These are phyloP conservation scores for Noturus placidus DNA, from an alignment of 2,113 vertebrate species.

Conservation along the genomic window DNA sequence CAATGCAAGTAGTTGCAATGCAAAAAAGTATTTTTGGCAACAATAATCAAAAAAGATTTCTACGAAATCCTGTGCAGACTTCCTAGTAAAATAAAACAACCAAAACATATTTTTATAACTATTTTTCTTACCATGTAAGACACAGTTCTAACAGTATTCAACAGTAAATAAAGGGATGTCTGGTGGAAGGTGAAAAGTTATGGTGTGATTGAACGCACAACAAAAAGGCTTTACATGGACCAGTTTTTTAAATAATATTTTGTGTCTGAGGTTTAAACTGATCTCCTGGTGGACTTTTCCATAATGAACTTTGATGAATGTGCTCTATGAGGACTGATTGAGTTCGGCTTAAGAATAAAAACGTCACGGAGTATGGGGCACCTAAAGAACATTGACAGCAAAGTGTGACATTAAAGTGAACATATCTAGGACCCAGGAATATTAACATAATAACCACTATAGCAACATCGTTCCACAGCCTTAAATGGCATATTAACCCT, in stretches of 20 bases:
- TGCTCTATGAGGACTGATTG: constrained; percentile 19
- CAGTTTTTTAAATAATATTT: too few species aligned
- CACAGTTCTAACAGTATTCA: background rate
- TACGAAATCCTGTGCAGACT: too few species aligned
- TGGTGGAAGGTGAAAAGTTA: background rate
- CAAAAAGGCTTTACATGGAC: constrained; percentile 47
- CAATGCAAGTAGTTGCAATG: too few species aligned
- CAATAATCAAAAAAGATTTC: too few species aligned
- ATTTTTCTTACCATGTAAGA: background rate
- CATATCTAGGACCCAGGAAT: background rate
- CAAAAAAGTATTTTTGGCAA: too few species aligned
- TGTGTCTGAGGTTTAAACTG: too few species aligned
- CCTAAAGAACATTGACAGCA: constrained; percentile 14
- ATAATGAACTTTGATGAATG: constrained; percentile 54
- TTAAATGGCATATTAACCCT: background rate
- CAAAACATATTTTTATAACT: background rate
- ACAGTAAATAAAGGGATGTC: background rate
- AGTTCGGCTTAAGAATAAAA: background rate
- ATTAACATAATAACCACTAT: background rate
- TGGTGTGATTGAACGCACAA: background rate
- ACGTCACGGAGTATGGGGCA: background rate
- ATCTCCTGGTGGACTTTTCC: constrained; percentile 58
- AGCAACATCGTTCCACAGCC: background rate
- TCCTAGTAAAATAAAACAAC: background rate
- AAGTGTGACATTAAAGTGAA: background rate